Evolutionary conservation across 2,888 invertebrate species (phyloP).

Genomic region (Myathropa florea): DNA sequence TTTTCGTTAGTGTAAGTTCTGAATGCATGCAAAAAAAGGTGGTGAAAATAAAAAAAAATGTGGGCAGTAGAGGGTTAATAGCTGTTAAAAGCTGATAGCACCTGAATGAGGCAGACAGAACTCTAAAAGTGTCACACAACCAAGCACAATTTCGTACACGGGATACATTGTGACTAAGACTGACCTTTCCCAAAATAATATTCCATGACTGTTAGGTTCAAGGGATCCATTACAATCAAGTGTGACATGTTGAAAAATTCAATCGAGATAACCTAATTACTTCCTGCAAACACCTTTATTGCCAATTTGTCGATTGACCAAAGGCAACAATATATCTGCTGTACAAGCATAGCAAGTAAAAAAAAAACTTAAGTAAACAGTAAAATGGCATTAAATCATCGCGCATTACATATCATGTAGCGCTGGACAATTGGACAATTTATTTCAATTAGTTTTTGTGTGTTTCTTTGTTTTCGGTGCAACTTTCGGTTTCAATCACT

Average conservation of each 20-base stretch:
- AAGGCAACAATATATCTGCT: background rate
- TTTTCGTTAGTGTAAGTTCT: no score
- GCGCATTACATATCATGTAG: background rate
- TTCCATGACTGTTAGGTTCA: constrained; percentile 4
- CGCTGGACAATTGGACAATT: background rate
- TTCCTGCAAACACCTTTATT: background rate
- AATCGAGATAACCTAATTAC: constrained; percentile 1
- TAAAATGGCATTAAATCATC: background rate
- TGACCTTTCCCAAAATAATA: background rate
- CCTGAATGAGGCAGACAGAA: no score
- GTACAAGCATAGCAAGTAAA: background rate
- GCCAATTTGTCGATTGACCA: background rate
- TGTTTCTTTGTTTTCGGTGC: background rate
- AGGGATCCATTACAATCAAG: background rate
- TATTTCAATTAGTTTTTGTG: background rate
- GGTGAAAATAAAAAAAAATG: no score
- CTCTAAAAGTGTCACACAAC: no score
- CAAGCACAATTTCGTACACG: no score
- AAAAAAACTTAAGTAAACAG: background rate
- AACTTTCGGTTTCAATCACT: constrained; percentile 1
- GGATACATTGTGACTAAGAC: background rate
- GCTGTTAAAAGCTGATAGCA: no score
- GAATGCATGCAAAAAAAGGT: no score
- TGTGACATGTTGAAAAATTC: background rate
- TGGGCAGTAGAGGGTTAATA: no score